Percentiles rank a stretch among this genome's conserved stretches.
These are phyloP conservation scores for Galerucella pusilla DNA, from an alignment of 2,888 invertebrate genomes.

Conservation along the genomic window DNA sequence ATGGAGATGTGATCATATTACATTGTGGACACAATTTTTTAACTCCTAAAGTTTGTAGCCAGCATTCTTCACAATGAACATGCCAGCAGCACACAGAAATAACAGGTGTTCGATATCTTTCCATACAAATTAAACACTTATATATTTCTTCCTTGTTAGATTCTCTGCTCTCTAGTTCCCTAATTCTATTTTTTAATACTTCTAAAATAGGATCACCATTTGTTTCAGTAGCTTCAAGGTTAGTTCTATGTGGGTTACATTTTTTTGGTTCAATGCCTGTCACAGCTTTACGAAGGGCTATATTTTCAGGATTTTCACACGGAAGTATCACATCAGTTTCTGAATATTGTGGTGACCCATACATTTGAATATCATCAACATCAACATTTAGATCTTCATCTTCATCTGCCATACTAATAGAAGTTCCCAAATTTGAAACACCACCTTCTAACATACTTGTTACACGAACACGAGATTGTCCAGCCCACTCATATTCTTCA, in stretches of 20 bases:
- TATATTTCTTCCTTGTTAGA: slow-evolving; percentile 71
- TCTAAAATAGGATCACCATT: slow-evolving; percentile 70
- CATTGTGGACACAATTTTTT: slow-evolving; percentile 97
- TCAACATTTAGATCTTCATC: slow-evolving; percentile 87
- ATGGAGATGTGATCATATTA: slow-evolving; percentile 90
- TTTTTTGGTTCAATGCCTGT: slow-evolving; percentile 55
- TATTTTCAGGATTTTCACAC: slow-evolving; percentile 70
- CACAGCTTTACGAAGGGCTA: slow-evolving; percentile 69
- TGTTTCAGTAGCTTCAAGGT: slow-evolving; percentile 37
- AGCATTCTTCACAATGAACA: slow-evolving; percentile 91
- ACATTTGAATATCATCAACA: slow-evolving; percentile 87
- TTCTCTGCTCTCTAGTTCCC: slow-evolving; percentile 76
- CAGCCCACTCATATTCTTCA: slow-evolving; percentile 94
- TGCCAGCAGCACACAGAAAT: slow-evolving; percentile 97
- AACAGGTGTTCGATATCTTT: slow-evolving; percentile 85
- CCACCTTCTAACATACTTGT: slow-evolving; percentile 77
- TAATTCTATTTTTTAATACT: slow-evolving; percentile 80
- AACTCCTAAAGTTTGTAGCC: slow-evolving; percentile 78
- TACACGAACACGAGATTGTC: slow-evolving; percentile 83
- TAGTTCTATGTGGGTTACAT: slow-evolving; percentile 38
- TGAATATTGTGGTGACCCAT: slow-evolving; percentile 88
- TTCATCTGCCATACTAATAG: slow-evolving; percentile 64
- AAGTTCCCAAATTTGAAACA: slow-evolving; percentile 68
- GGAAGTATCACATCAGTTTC: slow-evolving; percentile 75
- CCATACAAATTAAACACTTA: slow-evolving; percentile 92